A percentile compares a stretch with the other conserved stretches of the same genome.
Evolutionary conservation across 2,888 invertebrate genomes (phyloP).

Genomic region (Augochlorella aurata): DNA sequence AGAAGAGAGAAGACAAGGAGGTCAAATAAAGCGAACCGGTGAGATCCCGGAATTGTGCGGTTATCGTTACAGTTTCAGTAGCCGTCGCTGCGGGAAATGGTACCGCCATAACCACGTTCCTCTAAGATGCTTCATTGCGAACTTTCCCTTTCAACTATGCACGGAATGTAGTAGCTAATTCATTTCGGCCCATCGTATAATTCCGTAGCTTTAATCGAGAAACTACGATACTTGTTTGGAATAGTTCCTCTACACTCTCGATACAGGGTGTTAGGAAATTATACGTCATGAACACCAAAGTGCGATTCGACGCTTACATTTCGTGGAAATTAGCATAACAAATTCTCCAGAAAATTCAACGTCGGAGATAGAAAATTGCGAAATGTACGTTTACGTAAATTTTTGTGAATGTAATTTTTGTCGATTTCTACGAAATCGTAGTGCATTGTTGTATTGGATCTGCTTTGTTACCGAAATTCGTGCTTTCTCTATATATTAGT

Average conservation of each 20-base stretch:
- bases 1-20: constrained; percentile 32
- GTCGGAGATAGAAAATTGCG: no score
- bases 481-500: no score
- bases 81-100: constrained; percentile 38
- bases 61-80: constrained; percentile 49
- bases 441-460: no score
- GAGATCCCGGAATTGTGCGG: constrained; percentile 43
- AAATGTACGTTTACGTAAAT: no score
- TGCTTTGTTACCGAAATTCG: no score
- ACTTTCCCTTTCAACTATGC: constrained; percentile 37
- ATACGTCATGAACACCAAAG: no score
- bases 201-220: not conserved
- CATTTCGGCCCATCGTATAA: not conserved
- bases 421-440: no score
- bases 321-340: no score
- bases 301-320: no score
- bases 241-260: not conserved
- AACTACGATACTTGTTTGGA: not conserved
- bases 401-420: no score
- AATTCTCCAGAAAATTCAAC: no score
- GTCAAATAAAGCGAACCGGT: constrained; percentile 39
- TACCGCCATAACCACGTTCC: constrained; percentile 35
- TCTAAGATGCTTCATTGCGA: constrained; percentile 15
- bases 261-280: not conserved
- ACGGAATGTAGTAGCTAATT: not conserved